Evolutionary conservation across 2,797 vertebrate species (phyloP).

Genomic region (Emys orbicularis): DNA sequence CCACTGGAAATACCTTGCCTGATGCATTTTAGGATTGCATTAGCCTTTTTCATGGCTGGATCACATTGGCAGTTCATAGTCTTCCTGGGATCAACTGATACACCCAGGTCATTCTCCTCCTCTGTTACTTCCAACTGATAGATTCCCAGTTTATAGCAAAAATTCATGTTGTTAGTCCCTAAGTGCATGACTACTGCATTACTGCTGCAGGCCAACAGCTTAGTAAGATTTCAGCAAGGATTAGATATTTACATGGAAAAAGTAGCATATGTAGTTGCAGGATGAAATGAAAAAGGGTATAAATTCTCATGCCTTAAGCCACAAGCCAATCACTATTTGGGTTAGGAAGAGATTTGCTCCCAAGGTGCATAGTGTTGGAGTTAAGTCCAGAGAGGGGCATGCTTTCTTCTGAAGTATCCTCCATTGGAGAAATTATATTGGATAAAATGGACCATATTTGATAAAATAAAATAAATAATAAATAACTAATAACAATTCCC

Average conservation of each 20-base stretch:
- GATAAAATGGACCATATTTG: background rate
- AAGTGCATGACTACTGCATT: background rate
- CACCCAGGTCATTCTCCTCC: background rate
- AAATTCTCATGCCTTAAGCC: background rate
- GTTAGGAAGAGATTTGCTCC: background rate
- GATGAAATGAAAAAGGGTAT: background rate
- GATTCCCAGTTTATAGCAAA: background rate
- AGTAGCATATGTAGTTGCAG: background rate
- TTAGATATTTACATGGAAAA: background rate
- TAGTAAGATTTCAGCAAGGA: background rate
- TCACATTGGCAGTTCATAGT: background rate
- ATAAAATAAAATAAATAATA: background rate
- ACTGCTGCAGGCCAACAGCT: background rate
- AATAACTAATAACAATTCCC: background rate
- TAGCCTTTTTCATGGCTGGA: background rate
- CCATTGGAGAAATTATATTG: background rate
- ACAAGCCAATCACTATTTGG: background rate
- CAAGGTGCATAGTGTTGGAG: background rate
- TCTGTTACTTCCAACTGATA: background rate
- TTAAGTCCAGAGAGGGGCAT: background rate
- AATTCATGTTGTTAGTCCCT: background rate
- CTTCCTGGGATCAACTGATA: background rate
- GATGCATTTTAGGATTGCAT: background rate
- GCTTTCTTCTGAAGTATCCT: conserved; percentile 4
- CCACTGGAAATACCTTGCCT: background rate